These are phyloP conservation scores for Harpalus rubripes DNA, from an alignment of 2,888 invertebrate genomes.

Conservation along the genomic window DNA sequence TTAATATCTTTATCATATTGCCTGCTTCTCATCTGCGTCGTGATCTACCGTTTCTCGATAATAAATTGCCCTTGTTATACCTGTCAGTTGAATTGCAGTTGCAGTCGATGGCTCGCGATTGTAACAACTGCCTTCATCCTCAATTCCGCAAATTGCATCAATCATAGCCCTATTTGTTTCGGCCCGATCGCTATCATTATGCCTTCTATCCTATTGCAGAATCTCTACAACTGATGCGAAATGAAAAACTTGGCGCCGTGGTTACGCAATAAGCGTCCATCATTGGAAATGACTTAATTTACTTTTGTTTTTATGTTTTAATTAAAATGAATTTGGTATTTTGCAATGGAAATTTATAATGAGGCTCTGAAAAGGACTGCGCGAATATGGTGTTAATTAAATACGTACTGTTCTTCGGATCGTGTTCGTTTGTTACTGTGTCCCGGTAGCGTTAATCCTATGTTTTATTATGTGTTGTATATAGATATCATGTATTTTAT, in stretches of 20 bases:
- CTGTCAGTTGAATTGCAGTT: constrained; percentile 34
- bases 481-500: constrained; percentile 22
- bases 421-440: constrained; percentile 18
- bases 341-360: constrained; percentile 53
- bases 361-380: constrained; percentile 39
- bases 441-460: constrained; percentile 18
- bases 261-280: constrained; percentile 62
- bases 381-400: constrained; percentile 54
- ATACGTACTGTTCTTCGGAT: constrained; percentile 19
- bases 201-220: neutral
- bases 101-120: constrained; percentile 32
- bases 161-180: neutral
- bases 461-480: constrained; percentile 54
- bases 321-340: constrained; percentile 65
- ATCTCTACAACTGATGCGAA: neutral
- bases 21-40: constrained; percentile 16
- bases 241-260: constrained; percentile 60
- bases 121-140: constrained; percentile 15
- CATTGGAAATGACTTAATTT: constrained; percentile 64
- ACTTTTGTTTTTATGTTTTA: constrained; percentile 64
- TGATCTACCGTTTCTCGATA: constrained; percentile 49
- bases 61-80: constrained; percentile 43
- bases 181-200: neutral
- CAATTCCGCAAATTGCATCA: constrained; percentile 32
- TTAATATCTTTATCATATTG: constrained; percentile 15